These are phyloP conservation scores for Trachurus trachurus DNA, from an alignment of 2,797 vertebrate species.

Conservation along the genomic window DNA sequence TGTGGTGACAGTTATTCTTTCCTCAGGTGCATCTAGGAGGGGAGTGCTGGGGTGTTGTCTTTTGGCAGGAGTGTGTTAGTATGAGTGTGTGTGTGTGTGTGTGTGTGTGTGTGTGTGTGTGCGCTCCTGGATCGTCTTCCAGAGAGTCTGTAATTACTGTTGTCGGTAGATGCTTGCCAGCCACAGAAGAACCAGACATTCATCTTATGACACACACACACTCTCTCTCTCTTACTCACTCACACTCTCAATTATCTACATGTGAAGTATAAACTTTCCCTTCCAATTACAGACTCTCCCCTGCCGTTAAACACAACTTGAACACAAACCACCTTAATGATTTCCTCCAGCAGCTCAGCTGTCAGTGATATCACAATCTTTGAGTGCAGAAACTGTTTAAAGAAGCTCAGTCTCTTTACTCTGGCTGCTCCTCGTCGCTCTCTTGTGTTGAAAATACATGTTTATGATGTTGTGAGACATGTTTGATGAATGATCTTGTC, in stretches of 20 bases:
- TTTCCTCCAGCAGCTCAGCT: neutral
- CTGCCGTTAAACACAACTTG: constrained; percentile 15
- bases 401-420: neutral
- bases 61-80: constrained; percentile 48
- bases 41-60: constrained; percentile 58
- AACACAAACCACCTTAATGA: neutral
- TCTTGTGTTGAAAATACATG: neutral
- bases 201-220: constrained; percentile 49
- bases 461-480: too few species aligned
- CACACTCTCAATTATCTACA: constrained; percentile 17
- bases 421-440: neutral
- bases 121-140: constrained; percentile 50
- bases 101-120: neutral
- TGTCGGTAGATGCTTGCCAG: constrained; percentile 54
- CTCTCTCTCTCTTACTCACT: constrained; percentile 1
- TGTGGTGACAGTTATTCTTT: constrained; percentile 58
- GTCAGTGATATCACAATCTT: too few species aligned
- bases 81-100: constrained; percentile 2
- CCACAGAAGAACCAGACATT: constrained; percentile 77
- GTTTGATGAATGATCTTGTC: neutral
- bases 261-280: constrained; percentile 19
- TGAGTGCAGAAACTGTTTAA: neutral
- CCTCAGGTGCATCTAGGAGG: constrained; percentile 66
- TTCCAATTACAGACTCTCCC: neutral
- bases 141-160: constrained; percentile 65